Base-by-base conservation (phyloP, 2,797 vertebrate species). In the Rhinatrema bivittatum region DNA sequence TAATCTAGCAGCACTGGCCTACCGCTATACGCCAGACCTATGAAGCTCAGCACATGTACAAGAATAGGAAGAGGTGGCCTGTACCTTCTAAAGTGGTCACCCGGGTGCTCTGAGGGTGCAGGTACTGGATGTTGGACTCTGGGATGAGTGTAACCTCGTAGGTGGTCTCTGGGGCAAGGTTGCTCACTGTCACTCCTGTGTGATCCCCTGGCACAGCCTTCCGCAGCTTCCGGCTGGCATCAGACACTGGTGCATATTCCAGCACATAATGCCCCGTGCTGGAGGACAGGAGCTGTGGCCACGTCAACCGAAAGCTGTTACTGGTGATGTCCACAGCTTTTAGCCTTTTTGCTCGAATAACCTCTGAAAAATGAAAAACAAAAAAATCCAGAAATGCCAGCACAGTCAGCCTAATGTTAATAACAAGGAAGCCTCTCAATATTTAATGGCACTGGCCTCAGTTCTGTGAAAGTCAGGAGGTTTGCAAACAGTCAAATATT, bases 81-180 rank as follows among this genome's bases (percentile, higher is more conserved):
- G 66, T 56, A 95, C 93, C 91, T 74, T 81, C 59, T 44, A 85
- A 77, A 0, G 93, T 98, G 2, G 63, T 91, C 48, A 95, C 94
- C 15, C 57, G 75, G 6, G 86, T 70, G 2, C 62, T 81, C 27
- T 92, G 89, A 0, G 84, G 56, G 6, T 82, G 76, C 44, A 91
- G 65, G 5, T 70, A 62, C 10, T 59, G 76, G 23, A 76, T 27
- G 11, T 91, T 91, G 39, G 88, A 89, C 45, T 92, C 86, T 0
- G 93, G 88, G n/a, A 75, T 68, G 39, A 98, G 84, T 0, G 62
- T 83, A 37, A 87, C 89, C 2, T 68, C 74, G 1, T 98, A 98
- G 2, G 72, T 87, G 14, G 90, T 92, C 42, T 86, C 81, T 0
- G 94, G 82, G 6, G 49, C 57, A 6, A 98, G 83, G 44, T 56